phyloP scores from a whole-genome alignment of 1,140 invertebrate genomes.

The Sarcophaga bullata region DNA sequence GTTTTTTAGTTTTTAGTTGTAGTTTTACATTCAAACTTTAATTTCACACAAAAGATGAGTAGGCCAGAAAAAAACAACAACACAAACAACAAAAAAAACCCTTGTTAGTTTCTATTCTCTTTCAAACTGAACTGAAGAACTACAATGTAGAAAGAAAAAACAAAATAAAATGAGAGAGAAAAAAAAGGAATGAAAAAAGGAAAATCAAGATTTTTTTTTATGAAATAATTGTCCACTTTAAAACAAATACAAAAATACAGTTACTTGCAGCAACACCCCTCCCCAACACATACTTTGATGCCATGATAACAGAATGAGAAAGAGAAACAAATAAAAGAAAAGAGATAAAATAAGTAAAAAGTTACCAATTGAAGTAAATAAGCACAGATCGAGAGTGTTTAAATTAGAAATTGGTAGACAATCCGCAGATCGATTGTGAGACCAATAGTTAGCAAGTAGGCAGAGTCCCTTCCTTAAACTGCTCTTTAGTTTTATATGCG shows the following conservation, averaged over 20 bases:
- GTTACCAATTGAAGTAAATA: too few species aligned
- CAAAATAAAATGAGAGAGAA: too few species aligned
- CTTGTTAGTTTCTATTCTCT: background rate
- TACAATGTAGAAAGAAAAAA: too few species aligned
- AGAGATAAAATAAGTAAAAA: too few species aligned
- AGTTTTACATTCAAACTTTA: background rate
- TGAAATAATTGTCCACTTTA: constrained; percentile 26
- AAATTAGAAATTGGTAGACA: too few species aligned
- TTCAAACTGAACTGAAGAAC: background rate
- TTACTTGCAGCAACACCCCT: too few species aligned
- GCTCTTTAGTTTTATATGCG: too few species aligned
- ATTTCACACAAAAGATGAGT: background rate
- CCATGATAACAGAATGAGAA: background rate
- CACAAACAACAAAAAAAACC: background rate
- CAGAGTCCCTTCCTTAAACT: too few species aligned
- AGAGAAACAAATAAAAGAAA: background rate
- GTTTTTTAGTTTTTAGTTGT: background rate
- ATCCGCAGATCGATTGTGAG: too few species aligned
- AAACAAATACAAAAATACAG: constrained; percentile 1
- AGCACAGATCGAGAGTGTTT: too few species aligned
- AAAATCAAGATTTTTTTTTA: background rate
- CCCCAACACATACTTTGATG: background rate
- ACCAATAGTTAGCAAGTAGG: too few species aligned
- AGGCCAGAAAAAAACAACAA: background rate
- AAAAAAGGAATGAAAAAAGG: too few species aligned